These are phyloP conservation scores for Lycorma delicatula DNA, from an alignment of 1,140 invertebrate genomes.

Conservation along the genomic window DNA sequence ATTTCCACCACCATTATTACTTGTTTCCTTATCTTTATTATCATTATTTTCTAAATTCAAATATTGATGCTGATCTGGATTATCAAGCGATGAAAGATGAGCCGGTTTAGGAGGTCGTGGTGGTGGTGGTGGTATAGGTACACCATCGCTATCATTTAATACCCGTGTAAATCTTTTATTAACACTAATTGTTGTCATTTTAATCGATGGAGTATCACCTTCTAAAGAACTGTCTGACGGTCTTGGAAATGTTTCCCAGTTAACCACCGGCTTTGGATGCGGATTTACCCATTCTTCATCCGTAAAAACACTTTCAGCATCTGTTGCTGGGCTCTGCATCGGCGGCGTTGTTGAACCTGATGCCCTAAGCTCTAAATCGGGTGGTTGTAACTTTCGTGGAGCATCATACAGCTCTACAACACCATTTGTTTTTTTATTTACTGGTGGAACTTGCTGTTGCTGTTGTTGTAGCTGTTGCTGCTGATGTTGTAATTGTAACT, in stretches of 20 bases:
- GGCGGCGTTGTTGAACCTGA: constrained; percentile 33
- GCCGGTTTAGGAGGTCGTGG: constrained; percentile 68
- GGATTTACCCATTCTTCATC: constrained; percentile 44
- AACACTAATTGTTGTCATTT: constrained; percentile 44
- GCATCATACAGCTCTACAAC: constrained; percentile 43
- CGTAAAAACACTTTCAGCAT: constrained; percentile 49
- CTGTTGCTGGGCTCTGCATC: constrained; percentile 43
- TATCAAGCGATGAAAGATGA: constrained; percentile 41
- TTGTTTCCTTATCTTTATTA: constrained; percentile 3
- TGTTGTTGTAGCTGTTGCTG: background rate
- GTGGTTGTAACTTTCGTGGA: constrained; percentile 38
- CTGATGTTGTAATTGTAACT: background rate
- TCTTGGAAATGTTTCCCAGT: constrained; percentile 48
- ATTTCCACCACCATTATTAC: constrained; percentile 8
- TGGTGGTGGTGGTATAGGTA: constrained; percentile 43
- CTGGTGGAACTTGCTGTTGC: too few relatives aligned
- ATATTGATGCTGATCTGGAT: constrained; percentile 31
- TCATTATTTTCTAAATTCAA: constrained; percentile 25
- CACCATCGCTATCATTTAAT: constrained; percentile 9
- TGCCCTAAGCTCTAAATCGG: constrained; percentile 24
- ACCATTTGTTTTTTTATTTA: too few relatives aligned
- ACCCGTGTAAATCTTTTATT: constrained; percentile 43
- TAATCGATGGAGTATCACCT: constrained; percentile 32
- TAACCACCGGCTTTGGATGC: constrained; percentile 34
- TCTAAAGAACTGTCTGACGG: constrained; percentile 47